Percentiles rank a stretch among this genome's conserved stretches.
phyloP scores from a whole-genome alignment of 2,113 vertebrate genomes.

The Cebidichthys violaceus region DNA sequence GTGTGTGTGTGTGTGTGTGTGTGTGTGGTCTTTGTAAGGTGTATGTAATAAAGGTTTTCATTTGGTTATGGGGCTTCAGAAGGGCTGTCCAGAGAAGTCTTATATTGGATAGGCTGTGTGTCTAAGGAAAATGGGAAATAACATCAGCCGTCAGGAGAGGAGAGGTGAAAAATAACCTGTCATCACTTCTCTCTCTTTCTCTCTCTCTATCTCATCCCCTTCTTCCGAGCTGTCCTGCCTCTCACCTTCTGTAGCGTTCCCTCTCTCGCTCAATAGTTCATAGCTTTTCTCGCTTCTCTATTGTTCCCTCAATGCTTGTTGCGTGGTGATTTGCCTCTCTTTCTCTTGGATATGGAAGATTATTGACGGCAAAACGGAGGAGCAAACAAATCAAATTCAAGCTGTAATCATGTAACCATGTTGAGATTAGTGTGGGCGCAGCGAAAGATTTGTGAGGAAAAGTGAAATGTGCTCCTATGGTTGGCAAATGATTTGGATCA shows the following conservation, averaged over 20 bases:
- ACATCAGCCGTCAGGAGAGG: slow-evolving; percentile 79
- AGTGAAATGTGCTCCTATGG: not conserved
- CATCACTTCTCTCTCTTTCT: slow-evolving; percentile 75
- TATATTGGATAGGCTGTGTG: slow-evolving; percentile 83
- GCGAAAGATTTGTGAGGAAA: not conserved
- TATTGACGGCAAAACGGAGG: not conserved
- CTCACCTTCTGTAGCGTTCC: slow-evolving; percentile 32
- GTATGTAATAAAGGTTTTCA: slow-evolving; percentile 83
- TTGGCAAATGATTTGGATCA: not conserved
- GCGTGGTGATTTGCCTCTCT: not conserved
- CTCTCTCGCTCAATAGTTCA: slow-evolving; percentile 19
- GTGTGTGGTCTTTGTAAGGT: slow-evolving; percentile 47
- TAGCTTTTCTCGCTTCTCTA: not conserved
- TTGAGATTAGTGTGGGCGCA: not conserved
- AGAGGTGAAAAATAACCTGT: slow-evolving; percentile 87
- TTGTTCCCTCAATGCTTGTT: slow-evolving; percentile 7
- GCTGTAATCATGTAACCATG: not conserved
- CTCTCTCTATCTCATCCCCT: slow-evolving; percentile 37
- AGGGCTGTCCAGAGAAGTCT: slow-evolving; percentile 78
- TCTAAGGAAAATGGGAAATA: slow-evolving; percentile 82
- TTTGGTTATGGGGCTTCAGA: slow-evolving; percentile 82
- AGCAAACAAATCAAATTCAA: not conserved
- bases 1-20: slow-evolving; percentile 13
- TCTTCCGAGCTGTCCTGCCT: slow-evolving; percentile 29
- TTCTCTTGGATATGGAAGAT: not conserved